Percentiles rank a stretch among this genome's conserved stretches.
Conservation (phyloP, 2,888 invertebrate species). For the Azorinus chamasolen region DNA sequence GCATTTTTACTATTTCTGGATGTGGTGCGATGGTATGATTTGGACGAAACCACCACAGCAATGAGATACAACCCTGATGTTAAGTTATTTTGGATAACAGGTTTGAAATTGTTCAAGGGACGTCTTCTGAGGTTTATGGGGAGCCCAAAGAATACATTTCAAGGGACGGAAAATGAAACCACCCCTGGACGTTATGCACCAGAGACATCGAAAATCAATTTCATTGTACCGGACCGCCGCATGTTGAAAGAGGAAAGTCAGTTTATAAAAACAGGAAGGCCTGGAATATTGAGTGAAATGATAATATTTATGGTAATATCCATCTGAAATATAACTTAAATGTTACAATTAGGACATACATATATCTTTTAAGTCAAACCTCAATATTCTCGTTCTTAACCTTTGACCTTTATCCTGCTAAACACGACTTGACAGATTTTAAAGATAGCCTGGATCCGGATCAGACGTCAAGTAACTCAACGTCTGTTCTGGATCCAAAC, state of each 20-base stretch:
- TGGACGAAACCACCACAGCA: no score
- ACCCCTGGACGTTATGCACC: neutral
- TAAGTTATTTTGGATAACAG: slow-evolving; percentile 27
- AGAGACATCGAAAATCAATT: slow-evolving; percentile 7
- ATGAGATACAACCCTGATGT: slow-evolving; percentile 2
- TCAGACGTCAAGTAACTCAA: no score
- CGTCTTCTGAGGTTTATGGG: slow-evolving; percentile 26
- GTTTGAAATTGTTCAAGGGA: slow-evolving; percentile 28
- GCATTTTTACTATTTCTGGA: slow-evolving; percentile 15
- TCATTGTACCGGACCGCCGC: slow-evolving; percentile 5
- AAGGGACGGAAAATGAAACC: neutral
- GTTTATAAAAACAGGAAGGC: neutral
- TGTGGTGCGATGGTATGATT: slow-evolving; percentile 1
- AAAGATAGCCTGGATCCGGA: no score
- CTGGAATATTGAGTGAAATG: slow-evolving; percentile 8
- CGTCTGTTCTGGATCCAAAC: no score
- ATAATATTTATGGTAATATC: slow-evolving; percentile 4
- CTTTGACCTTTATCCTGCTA: no score
- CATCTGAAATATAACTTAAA: no score
- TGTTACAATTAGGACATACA: no score
- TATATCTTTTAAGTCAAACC: no score
- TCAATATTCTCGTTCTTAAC: no score
- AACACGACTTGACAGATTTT: no score
- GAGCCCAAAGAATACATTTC: slow-evolving; percentile 12
- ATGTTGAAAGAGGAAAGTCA: no score